phyloP scores from a whole-genome alignment of 2,113 vertebrate genomes.

The Megalops atlanticus region DNA sequence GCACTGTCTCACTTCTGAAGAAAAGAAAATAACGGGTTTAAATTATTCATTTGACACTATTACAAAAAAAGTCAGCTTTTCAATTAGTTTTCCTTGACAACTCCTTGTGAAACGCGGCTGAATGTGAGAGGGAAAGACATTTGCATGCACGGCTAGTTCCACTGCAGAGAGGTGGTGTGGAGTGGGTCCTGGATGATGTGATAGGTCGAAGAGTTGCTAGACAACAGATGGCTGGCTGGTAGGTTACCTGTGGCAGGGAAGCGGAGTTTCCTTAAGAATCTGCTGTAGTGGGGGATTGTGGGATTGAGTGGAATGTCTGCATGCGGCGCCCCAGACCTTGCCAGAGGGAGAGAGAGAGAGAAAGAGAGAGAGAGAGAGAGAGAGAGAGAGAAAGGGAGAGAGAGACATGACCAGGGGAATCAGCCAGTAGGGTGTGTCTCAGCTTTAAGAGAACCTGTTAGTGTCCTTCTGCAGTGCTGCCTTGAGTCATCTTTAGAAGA shows the following conservation, averaged over 20 bases:
- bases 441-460: too few relatives aligned
- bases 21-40: background rate
- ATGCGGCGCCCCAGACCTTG: background rate
- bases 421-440: background rate
- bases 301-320: background rate
- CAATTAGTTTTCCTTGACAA: background rate
- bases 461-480: background rate
- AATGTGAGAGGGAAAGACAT: conserved; percentile 8
- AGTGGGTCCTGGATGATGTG: background rate
- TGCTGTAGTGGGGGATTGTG: background rate
- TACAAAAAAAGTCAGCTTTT: background rate
- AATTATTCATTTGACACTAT: background rate
- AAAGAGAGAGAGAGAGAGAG: too few relatives aligned
- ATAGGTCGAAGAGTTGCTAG: conserved; percentile 33
- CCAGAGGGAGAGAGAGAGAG: background rate
- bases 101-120: background rate
- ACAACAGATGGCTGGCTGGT: conserved; percentile 30
- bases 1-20: background rate
- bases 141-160: conserved; percentile 30
- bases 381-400: too few relatives aligned
- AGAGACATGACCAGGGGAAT: too few relatives aligned
- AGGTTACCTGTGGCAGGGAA: conserved; percentile 13
- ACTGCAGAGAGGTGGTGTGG: background rate
- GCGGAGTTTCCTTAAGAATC: background rate
- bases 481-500: too few relatives aligned